Percentiles rank a stretch among this genome's conserved stretches.
These are phyloP conservation scores for Montipora efflorescens DNA, from an alignment of 64 coral and sea anemone species.

Conservation along the genomic window DNA sequence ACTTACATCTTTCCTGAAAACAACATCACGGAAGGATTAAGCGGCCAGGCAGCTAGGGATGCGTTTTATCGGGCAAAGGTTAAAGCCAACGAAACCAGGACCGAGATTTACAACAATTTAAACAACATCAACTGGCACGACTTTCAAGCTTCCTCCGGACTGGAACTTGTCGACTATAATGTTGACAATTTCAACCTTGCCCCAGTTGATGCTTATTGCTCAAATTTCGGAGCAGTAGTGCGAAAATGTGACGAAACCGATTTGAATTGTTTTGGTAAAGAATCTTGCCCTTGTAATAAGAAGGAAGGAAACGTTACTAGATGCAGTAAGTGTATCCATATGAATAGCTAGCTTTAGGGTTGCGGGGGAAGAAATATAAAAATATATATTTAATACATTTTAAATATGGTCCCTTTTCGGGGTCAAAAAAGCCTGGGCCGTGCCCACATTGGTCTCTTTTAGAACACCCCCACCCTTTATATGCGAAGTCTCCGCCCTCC, in stretches of 20 bases:
- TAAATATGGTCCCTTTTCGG: too few species aligned
- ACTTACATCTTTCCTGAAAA: neutral
- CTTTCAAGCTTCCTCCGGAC: slow-evolving; percentile 15
- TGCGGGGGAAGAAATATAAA: too few species aligned
- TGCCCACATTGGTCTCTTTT: too few species aligned
- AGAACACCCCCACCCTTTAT: too few species aligned
- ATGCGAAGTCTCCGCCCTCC: too few species aligned
- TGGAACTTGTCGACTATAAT: slow-evolving; percentile 22
- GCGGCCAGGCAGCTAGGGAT: neutral
- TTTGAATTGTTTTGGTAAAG: neutral
- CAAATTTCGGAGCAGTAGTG: slow-evolving; percentile 61
- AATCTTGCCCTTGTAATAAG: neutral
- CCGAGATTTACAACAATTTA: neutral
- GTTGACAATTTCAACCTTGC: slow-evolving; percentile 58
- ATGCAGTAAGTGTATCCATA: slow-evolving; percentile 2
- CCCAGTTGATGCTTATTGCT: slow-evolving; percentile 51
- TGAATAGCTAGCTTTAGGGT: too few species aligned
- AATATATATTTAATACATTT: too few species aligned
- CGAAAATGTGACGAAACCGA: slow-evolving; percentile 39
- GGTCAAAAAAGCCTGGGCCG: too few species aligned
- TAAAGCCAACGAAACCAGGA: neutral
- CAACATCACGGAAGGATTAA: neutral
- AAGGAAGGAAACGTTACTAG: neutral
- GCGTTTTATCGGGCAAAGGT: neutral
- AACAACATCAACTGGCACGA: slow-evolving; percentile 12